Percentiles rank a stretch among this genome's conserved stretches.
These are phyloP conservation scores for Pygmarrhopalites habei DNA, from an alignment of 1,140 invertebrate species.

Conservation along the genomic window DNA sequence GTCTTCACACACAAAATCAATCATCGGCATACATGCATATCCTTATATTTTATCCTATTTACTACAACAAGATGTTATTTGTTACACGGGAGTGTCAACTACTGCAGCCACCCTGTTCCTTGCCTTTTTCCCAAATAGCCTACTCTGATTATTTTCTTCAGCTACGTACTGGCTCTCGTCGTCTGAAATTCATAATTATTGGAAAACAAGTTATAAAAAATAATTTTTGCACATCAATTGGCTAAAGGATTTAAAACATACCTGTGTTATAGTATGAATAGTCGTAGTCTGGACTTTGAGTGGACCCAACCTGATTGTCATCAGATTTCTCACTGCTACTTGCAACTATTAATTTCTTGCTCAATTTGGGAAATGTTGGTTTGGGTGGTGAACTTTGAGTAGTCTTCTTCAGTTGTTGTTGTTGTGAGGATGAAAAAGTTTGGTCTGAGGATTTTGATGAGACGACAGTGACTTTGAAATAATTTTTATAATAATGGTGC, in stretches of 20 bases:
- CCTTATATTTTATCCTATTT: too few relatives aligned
- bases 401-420: too few relatives aligned
- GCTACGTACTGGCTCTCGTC: constrained; percentile 8
- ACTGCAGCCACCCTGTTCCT: not conserved
- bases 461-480: constrained; percentile 9
- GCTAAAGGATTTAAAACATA: too few relatives aligned
- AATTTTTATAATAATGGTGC: too few relatives aligned
- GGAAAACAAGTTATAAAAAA: too few relatives aligned
- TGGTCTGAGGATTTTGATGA: constrained; percentile 2
- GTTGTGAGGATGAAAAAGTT: too few relatives aligned
- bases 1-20: too few relatives aligned
- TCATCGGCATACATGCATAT: too few relatives aligned
- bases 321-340: not conserved
- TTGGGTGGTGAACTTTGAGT: not conserved
- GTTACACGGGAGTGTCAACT: too few relatives aligned
- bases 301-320: not conserved
- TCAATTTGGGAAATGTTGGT: constrained; percentile 3
- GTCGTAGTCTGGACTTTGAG: constrained; percentile 37
- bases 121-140: constrained; percentile 4
- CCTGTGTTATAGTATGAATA: constrained; percentile 37
- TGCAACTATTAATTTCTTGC: constrained; percentile 2
- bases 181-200: too few relatives aligned
- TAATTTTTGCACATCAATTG: too few relatives aligned
- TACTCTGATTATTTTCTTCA: constrained; percentile 3
- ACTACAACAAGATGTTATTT: too few relatives aligned